These are phyloP conservation scores for Oreohelix idahoensis DNA, from an alignment of 1,140 invertebrate species.

Conservation along the genomic window DNA sequence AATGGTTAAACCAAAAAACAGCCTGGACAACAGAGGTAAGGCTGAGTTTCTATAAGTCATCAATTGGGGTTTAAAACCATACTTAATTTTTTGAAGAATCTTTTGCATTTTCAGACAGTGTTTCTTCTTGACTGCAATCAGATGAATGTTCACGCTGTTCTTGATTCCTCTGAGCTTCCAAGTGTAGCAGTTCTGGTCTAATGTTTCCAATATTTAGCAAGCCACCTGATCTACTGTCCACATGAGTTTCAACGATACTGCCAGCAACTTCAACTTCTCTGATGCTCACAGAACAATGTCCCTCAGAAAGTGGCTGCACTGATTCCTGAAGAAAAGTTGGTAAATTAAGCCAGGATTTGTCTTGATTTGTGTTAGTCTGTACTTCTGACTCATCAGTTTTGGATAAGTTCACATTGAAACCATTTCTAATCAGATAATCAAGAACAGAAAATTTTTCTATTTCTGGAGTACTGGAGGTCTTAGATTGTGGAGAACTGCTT, in stretches of 20 bases:
- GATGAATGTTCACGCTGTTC: no score
- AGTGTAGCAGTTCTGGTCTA: not conserved
- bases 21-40: no score
- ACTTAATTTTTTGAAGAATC: no score
- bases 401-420: not conserved
- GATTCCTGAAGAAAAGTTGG: not conserved
- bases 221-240: not conserved
- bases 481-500: not conserved
- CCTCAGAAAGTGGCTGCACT: not conserved
- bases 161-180: no score
- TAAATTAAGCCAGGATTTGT: not conserved
- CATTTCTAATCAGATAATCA: not conserved
- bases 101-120: no score
- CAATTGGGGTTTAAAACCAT: no score
- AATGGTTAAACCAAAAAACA: no score
- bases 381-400: not conserved
- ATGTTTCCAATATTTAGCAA: not conserved
- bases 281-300: not conserved
- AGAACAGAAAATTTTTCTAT: not conserved
- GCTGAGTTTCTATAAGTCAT: no score
- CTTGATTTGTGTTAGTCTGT: not conserved
- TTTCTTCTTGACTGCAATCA: no score
- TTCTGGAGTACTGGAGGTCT: not conserved
- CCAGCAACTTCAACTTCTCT: not conserved
- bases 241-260: not conserved